These are phyloP conservation scores for Esox lucius DNA, from an alignment of 2,797 vertebrate species.

Conservation along the genomic window DNA sequence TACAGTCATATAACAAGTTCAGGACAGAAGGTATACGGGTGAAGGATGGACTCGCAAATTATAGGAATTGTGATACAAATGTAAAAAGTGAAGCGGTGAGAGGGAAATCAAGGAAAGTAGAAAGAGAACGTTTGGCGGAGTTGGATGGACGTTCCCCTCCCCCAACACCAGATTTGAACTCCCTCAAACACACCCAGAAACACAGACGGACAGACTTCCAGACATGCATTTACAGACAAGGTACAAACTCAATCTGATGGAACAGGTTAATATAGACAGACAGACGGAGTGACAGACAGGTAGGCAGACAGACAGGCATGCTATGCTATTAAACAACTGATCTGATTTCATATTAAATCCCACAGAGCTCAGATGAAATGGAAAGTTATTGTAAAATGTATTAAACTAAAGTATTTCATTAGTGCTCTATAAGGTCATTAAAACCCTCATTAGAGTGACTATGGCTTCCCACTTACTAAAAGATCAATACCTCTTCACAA, in stretches of 20 bases:
- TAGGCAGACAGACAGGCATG: not conserved
- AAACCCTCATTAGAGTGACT: not conserved
- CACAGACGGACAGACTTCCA: conserved; percentile 15
- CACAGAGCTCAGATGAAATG: not conserved
- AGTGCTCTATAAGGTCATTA: not conserved
- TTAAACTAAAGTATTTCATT: too few relatives aligned
- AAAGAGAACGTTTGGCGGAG: conserved; percentile 42
- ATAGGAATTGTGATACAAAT: not conserved
- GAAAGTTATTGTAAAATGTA: too few relatives aligned
- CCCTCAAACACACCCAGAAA: not conserved
- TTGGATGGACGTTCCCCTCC: conserved; percentile 55
- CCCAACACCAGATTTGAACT: conserved; percentile 7
- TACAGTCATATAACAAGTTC: too few relatives aligned
- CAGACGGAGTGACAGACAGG: not conserved
- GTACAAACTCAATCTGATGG: not conserved
- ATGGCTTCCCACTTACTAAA: not conserved
- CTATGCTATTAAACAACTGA: not conserved
- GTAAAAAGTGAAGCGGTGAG: conserved; percentile 3
- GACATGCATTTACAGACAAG: not conserved
- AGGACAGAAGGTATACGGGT: too few relatives aligned
- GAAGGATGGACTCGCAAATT: not conserved
- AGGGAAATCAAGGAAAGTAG: conserved; percentile 30
- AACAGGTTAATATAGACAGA: conserved; percentile 9
- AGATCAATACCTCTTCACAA: conserved; percentile 3
- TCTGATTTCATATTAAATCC: not conserved